Base-by-base conservation (phyloP, 1,140 invertebrate genomes). In the Zaprionus nigranus region DNA sequence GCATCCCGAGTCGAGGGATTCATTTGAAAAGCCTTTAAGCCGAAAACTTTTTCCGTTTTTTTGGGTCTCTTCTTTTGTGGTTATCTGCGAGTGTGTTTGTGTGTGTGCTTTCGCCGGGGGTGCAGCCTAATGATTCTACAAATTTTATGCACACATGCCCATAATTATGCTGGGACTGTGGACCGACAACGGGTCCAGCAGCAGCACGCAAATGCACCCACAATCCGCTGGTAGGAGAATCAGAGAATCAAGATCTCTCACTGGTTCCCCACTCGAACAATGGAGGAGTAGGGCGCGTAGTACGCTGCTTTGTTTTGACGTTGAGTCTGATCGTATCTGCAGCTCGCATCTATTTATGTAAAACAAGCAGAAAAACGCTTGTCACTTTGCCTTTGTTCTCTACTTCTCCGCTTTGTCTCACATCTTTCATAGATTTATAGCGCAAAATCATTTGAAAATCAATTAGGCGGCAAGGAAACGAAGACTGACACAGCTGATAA, bases 1-100 rank as follows among this genome's bases (percentile, higher is more conserved):
- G 56, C 30, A 34, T 69, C 13, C 69, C 58, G 60, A 66, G 78
- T 64, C 56, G 64, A 79, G 74, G 85, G 84, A 84, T 88, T 88
- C 84, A 88, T 88, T 88, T 88, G 85, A 88, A 88, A 88, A 88
- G 84, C 84, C 84, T 88, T 88, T 74, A 88, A 88, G 84, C 84
- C 84, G 90, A 81, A 84, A 90, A 81, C 63, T 76, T 80, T 71
- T 86, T 82, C 73, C 51, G 79, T 80, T 71, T 86, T 77, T 60
- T 85, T 70, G 28, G 53, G 46, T 66, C 34, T 40, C 57, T 53
- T 58, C 53, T 76, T 56, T 67, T 64, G 36, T 78, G 62, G 51
- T 22, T 17, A 46, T 17, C 40, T 17, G 40, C 2, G 40, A 43
- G 46, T 59, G 28, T 64, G 49, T 51, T 51, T 59, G 62, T 59